Evolutionary conservation across 1,140 invertebrate species (phyloP), one percentile per base, ranked within the genome.

Genomic region (Dreissena rostriformis): DNA sequence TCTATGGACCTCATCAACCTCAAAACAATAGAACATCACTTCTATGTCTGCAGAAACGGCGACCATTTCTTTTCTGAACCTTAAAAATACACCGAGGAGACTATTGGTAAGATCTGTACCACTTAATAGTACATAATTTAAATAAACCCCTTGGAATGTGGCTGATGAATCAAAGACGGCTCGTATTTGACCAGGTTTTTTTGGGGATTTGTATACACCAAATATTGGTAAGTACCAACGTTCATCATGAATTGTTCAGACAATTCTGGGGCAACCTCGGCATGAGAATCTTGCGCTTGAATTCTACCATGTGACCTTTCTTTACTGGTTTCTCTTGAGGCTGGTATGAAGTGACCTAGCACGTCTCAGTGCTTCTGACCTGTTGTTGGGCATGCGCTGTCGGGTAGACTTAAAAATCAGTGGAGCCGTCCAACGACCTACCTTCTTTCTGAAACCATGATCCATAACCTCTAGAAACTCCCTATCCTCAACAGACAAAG

Each of bases 161-260:
- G 22, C 65, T n/a, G n/a, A n/a, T n/a, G n/a, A n/a, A n/a, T n/a
- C n/a, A n/a, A n/a, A n/a, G n/a, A n/a, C n/a, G n/a, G n/a, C n/a
- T n/a, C n/a, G n/a, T n/a, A n/a, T n/a, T n/a, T n/a, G n/a, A n/a
- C n/a, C n/a, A n/a, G n/a, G 5, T 0, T 22, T 53, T 61, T 72
- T 76, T 76, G 86, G 79, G 0, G 80, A 84, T 19, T 87, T 75
- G 51, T 80, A 86, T 0, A 87, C 80, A 1, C 79, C 86, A 82
- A 87, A 87, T 1, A 87, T 57, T 0, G 78, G 84, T 24, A 87
- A 51, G 51, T 80, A 86, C 86, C 83, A 87, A 61, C 57, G 75
- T 39, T 82, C 84, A 29, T 52, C n/a, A 22, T 29, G 6, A n/a
- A n/a, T n/a, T n/a, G n/a, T 10, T 22, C 14, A 26, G 12, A 26